These are phyloP conservation scores for Catocala fraxini DNA, from an alignment of 2,888 invertebrate genomes.

Conservation along the genomic window DNA sequence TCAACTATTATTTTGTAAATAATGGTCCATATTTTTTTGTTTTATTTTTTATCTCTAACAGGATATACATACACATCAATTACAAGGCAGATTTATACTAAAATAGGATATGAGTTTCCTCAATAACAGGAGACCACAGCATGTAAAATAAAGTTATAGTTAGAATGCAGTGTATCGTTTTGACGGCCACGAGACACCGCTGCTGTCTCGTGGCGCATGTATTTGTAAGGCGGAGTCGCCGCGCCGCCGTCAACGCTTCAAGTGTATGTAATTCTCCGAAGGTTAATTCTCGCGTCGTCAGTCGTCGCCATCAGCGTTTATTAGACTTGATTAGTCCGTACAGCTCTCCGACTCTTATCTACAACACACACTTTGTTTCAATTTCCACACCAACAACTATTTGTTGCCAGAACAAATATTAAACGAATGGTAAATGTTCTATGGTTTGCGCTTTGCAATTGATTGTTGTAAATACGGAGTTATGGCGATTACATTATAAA, in stretches of 20 bases:
- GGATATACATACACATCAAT: no score
- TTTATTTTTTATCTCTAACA: no score
- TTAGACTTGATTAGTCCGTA: constrained; percentile 63
- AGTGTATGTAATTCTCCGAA: constrained; percentile 50
- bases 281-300: constrained; percentile 51
- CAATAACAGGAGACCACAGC: no score
- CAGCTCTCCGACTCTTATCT: constrained; percentile 41
- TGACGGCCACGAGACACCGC: no score
- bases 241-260: constrained; percentile 17
- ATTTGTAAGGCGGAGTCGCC: no score
- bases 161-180: no score
- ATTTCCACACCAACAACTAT: constrained; percentile 43
- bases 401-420: constrained; percentile 40
- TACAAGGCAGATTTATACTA: no score
- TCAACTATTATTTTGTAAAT: no score
- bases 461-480: constrained; percentile 6
- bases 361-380: constrained; percentile 51
- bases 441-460: neutral
- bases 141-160: no score
- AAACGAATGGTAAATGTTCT: constrained; percentile 8
- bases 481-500: neutral
- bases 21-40: no score
- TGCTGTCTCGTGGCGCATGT: no score
- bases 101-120: no score
- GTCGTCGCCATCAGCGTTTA: constrained; percentile 58